Evolutionary conservation across 2,888 invertebrate species (phyloP), one percentile per base, ranked within the genome.

Genomic region (Oscheius sp.): DNA sequence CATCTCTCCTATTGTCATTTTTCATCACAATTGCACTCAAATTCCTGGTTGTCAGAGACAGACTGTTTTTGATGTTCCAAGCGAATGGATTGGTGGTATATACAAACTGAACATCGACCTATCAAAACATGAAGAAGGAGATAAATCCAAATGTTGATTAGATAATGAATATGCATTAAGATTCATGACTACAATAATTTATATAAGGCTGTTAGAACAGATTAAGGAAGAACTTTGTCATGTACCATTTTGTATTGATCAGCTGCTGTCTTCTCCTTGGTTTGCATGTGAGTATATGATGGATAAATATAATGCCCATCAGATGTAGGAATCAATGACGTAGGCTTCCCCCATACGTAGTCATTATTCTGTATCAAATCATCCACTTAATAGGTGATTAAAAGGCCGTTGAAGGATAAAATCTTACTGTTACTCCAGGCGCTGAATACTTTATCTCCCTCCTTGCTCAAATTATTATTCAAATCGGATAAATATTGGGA

Each of bases 261-360:
- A 14, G 65, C 72, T 20, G 70, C 73, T 3, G 81, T 80, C 30
- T 67, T 44, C 56, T 78, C 78, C 68, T 81, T 81, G 8, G 76
- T 79, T 33, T 80, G 69, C 76, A 80, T 77, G 66, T 81, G 81
- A 22, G 74, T 73, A 26, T 73, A 70, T 0, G 44, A 33, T 2
- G 56, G 63, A 49, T 80, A 81, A 28, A 72, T 68, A 67, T 74
- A 71, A n/a, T 68, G 33, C 9, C 67, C 72, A 41, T 72, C 72
- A 24, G 72, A 70, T 20, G 68, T 59, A 9, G 80, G 79, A 30
- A 82, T 76, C 5, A 77, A 54, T 2, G 75, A 72, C 8, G 81
- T 82, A 2, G 79, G 75, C 24, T 72, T 61, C 9, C 77, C 79
- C 80, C 80, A 82, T 1, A 77, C 76, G n/a, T 67, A 51, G 61